Evolutionary conservation across 2,888 invertebrate genomes (phyloP).

Genomic region (Chrysolina americana): DNA sequence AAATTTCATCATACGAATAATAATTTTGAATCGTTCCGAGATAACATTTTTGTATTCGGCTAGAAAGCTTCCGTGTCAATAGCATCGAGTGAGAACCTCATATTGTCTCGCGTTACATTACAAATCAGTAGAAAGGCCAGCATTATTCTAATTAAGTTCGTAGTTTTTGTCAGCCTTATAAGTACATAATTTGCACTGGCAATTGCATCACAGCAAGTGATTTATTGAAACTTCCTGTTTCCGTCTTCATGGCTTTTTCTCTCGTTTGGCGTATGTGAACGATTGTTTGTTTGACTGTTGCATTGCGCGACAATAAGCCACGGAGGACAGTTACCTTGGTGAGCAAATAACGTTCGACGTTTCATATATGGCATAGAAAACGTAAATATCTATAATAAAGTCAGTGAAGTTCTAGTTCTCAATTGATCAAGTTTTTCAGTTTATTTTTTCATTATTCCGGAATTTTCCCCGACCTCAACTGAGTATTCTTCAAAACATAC

Average conservation of each 20-base stretch:
- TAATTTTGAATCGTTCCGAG: background rate
- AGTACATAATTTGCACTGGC: conserved; percentile 5
- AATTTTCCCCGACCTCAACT: too few species aligned
- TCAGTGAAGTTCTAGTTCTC: too few species aligned
- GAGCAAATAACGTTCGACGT: too few species aligned
- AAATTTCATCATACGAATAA: background rate
- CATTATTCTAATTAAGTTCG: conserved; percentile 20
- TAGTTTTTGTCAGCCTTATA: conserved; percentile 20
- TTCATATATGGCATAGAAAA: too few species aligned
- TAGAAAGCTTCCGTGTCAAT: conserved; percentile 1
- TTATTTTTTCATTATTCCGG: too few species aligned
- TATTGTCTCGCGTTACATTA: conserved; percentile 18
- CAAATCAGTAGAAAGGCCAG: conserved; percentile 13
- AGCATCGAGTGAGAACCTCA: background rate
- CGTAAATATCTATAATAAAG: too few species aligned
- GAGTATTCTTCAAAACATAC: too few species aligned
- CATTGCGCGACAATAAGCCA: too few species aligned
- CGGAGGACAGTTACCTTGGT: too few species aligned
- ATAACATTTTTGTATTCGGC: background rate
- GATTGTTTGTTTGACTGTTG: too few species aligned
- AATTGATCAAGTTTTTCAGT: too few species aligned
- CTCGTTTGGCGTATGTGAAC: background rate
- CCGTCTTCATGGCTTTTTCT: conserved; percentile 6
- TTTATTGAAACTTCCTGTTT: conserved; percentile 27
- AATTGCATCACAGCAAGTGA: conserved; percentile 26